Evolutionary conservation across 2,797 vertebrate species (phyloP).

Genomic region (Ciconia nigra): DNA sequence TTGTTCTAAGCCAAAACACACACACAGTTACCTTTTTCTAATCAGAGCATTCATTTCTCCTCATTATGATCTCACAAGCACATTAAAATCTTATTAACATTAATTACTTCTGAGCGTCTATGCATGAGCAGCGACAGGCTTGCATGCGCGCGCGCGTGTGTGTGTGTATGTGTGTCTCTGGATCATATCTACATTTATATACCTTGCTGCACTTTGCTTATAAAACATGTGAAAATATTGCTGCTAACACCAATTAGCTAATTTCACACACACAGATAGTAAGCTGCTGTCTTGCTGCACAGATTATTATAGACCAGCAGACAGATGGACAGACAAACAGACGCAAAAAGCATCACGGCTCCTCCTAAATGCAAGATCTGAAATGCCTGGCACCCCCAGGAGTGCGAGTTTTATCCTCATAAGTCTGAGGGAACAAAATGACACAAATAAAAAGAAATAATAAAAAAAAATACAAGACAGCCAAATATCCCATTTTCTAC

Average conservation of each 20-base stretch:
- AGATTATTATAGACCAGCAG: slow-evolving; percentile 74
- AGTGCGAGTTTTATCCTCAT: slow-evolving; percentile 52
- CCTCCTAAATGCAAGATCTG: slow-evolving; percentile 64
- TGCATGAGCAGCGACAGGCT: slow-evolving; percentile 82
- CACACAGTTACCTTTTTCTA: slow-evolving; percentile 85
- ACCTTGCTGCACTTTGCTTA: slow-evolving; percentile 84
- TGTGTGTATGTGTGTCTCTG: slow-evolving; percentile 68
- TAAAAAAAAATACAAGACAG: slow-evolving; percentile 34
- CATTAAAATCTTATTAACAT: slow-evolving; percentile 89
- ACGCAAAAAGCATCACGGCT: slow-evolving; percentile 65
- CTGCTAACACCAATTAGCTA: slow-evolving; percentile 85
- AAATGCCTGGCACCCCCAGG: slow-evolving; percentile 65
- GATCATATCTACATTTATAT: slow-evolving; percentile 85
- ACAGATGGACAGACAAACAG: slow-evolving; percentile 79
- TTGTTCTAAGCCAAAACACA: slow-evolving; percentile 85
- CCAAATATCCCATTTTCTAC: slow-evolving; percentile 67
- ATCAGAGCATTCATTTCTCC: slow-evolving; percentile 87
- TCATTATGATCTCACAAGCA: slow-evolving; percentile 88
- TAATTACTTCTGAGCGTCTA: slow-evolving; percentile 86
- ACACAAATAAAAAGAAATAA: slow-evolving; percentile 27
- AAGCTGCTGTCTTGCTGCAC: slow-evolving; percentile 76
- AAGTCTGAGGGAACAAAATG: slow-evolving; percentile 62
- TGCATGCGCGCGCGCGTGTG: slow-evolving; percentile 7
- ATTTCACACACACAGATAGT: slow-evolving; percentile 80
- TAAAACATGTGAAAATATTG: slow-evolving; percentile 87